A percentile compares a stretch with the other conserved stretches of the same genome.
phyloP scores from a whole-genome alignment of 53 echinoderm and acorn worm genomes.

The Henricia sp. region DNA sequence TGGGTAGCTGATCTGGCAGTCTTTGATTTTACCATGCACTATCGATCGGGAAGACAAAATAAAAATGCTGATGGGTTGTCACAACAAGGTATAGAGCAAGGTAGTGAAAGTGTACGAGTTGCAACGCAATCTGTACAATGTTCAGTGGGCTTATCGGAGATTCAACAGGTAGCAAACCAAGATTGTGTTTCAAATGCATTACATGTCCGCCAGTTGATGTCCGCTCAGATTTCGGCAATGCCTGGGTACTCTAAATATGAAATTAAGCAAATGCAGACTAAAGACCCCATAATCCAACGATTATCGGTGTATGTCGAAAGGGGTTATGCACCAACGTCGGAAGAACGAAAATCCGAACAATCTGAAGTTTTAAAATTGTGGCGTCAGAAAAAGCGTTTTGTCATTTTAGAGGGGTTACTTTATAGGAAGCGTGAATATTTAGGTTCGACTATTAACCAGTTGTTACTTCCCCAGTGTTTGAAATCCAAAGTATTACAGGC shows the following conservation, averaged over 20 bases:
- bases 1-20: not conserved
- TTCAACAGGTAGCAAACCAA: not conserved
- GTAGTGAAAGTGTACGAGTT: not conserved
- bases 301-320: not conserved
- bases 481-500: not conserved
- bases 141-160: not conserved
- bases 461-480: not conserved
- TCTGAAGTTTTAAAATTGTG: not conserved
- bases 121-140: not conserved
- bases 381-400: not conserved
- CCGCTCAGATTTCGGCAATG: not conserved
- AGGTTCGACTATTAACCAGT: not conserved
- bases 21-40: not conserved
- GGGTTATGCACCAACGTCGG: not conserved
- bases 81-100: not conserved
- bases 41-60: not conserved
- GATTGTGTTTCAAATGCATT: not conserved
- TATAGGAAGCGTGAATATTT: not conserved
- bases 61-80: not conserved
- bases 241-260: not conserved
- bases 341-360: not conserved
- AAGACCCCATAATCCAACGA: not conserved
- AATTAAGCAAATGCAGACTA: too few species aligned
- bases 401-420: not conserved
- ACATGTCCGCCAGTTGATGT: not conserved